Conservation (phyloP, 2,797 vertebrate genomes). For the Xyrichtys novacula region DNA sequence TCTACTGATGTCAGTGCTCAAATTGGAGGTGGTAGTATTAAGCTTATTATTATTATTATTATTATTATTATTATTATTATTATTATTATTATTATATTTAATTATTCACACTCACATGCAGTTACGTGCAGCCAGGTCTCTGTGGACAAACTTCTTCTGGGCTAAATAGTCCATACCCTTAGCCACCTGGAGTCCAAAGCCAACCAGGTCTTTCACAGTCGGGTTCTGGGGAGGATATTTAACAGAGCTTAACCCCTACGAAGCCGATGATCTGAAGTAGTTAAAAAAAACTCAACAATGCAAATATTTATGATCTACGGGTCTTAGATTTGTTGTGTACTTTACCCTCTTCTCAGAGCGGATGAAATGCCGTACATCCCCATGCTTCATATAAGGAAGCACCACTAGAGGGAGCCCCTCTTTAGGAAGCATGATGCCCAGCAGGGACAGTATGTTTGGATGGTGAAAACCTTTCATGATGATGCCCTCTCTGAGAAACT, state of each 20-base stretch:
- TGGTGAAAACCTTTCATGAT: conserved; percentile 97
- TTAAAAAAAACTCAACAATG: background rate
- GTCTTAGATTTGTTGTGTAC: conserved; percentile 14
- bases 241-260: background rate
- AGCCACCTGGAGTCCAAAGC: conserved; percentile 96
- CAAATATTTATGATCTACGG: conserved; percentile 1
- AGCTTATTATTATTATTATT: too few relatives aligned
- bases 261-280: background rate
- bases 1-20: conserved; percentile 1
- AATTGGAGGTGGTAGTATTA: background rate
- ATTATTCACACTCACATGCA: conserved; percentile 92
- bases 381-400: conserved; percentile 95
- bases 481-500: conserved; percentile 95
- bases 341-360: conserved; percentile 90
- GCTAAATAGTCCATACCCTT: conserved; percentile 96
- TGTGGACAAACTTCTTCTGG: conserved; percentile 95
- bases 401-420: conserved; percentile 93
- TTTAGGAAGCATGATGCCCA: conserved; percentile 92
- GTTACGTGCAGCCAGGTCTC: conserved; percentile 97
- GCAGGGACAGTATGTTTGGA: conserved; percentile 91
- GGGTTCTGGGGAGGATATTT: conserved; percentile 86
- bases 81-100: too few relatives aligned
- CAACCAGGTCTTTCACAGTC: conserved; percentile 95
- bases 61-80: too few relatives aligned
- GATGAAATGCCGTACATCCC: conserved; percentile 94